Percentiles rank a stretch among this genome's conserved stretches.
These are phyloP conservation scores for Notothenia rossii DNA, from an alignment of 2,113 vertebrate genomes.

Conservation along the genomic window DNA sequence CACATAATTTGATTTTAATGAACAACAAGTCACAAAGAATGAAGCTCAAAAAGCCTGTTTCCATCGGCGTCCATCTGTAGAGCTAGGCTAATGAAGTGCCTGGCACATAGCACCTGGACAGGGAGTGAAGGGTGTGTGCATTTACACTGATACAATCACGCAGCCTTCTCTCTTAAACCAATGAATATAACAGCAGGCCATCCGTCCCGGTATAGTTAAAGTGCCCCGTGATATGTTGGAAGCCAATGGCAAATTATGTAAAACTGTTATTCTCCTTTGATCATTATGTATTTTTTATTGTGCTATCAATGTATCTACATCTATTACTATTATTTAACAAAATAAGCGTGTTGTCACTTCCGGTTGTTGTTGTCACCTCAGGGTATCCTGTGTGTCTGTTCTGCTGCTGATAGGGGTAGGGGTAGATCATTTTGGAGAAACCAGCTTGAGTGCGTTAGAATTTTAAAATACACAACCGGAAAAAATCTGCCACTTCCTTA, in stretches of 20 bases:
- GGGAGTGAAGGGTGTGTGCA: constrained; percentile 17
- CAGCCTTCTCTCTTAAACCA: not conserved
- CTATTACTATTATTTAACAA: not conserved
- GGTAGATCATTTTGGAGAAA: too few species aligned
- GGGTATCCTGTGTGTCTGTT: too few species aligned
- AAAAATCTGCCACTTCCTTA: too few species aligned
- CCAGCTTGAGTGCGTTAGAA: too few species aligned
- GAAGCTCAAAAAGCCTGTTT: constrained; percentile 90
- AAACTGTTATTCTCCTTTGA: not conserved
- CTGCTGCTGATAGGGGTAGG: too few species aligned
- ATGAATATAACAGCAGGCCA: not conserved
- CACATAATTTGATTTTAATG: constrained; percentile 95
- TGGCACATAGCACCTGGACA: constrained; percentile 77
- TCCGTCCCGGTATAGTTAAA: not conserved
- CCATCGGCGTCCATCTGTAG: constrained; percentile 88
- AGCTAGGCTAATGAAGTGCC: constrained; percentile 88
- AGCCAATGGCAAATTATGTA: not conserved
- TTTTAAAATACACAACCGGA: too few species aligned
- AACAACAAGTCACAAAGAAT: constrained; percentile 97
- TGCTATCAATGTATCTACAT: not conserved
- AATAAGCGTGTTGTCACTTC: too few species aligned
- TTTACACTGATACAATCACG: constrained; percentile 16
- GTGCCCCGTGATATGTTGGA: not conserved
- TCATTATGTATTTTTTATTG: not conserved
- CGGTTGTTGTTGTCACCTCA: too few species aligned